Percentiles rank a stretch among this genome's conserved stretches.
These are phyloP conservation scores for Dynastes tityus DNA, from an alignment of 2,888 invertebrate genomes.

Conservation along the genomic window DNA sequence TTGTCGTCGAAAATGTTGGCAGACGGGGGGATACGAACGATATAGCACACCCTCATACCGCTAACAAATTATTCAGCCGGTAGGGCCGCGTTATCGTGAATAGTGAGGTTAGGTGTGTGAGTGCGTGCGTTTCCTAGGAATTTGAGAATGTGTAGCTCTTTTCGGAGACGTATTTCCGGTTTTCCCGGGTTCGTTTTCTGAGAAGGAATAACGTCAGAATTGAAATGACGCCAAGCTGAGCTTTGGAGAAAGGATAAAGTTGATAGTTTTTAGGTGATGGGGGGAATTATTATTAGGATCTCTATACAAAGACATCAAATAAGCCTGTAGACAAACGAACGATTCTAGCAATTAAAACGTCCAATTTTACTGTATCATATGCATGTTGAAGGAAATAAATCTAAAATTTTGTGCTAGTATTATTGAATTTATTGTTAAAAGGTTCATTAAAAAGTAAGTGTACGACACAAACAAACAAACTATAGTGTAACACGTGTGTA, in stretches of 20 bases:
- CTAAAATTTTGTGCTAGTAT: too few relatives aligned
- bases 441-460: too few relatives aligned
- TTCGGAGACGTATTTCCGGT: too few relatives aligned
- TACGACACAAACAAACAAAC: too few relatives aligned
- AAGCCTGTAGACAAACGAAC: too few relatives aligned
- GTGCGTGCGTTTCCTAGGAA: not conserved
- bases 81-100: slow-evolving; percentile 5
- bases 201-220: not conserved
- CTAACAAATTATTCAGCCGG: slow-evolving; percentile 41
- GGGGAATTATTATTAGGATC: too few relatives aligned
- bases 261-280: too few relatives aligned
- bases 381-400: too few relatives aligned
- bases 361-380: not conserved
- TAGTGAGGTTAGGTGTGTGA: not conserved
- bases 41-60: not conserved
- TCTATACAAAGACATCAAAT: too few relatives aligned
- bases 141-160: too few relatives aligned
- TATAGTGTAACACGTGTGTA: too few relatives aligned
- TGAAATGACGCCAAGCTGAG: not conserved
- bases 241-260: not conserved
- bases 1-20: not conserved
- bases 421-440: too few relatives aligned
- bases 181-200: not conserved
- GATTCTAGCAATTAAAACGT: not conserved
- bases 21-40: not conserved